phyloP scores from a whole-genome alignment of 2,113 vertebrate genomes.

The Chloroceryle aenea region DNA sequence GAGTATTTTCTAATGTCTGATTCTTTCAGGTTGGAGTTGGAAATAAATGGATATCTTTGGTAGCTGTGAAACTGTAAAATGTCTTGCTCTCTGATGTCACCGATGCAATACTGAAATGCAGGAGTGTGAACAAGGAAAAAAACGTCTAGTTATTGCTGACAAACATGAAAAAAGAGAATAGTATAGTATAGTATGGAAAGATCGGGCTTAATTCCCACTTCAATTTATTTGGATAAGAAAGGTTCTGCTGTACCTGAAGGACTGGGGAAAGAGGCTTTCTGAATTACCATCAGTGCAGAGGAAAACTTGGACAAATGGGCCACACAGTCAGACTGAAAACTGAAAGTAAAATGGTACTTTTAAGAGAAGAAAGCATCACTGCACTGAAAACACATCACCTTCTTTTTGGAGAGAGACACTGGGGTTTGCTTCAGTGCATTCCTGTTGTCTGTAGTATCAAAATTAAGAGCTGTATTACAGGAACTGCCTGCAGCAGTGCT shows the following conservation, averaged over 20 bases:
- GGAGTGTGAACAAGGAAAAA: not conserved
- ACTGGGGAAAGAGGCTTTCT: not conserved
- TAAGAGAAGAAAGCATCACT: not conserved
- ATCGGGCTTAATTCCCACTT: not conserved
- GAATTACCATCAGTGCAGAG: not conserved
- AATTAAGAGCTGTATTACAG: not conserved
- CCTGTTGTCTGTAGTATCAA: not conserved
- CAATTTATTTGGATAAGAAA: not conserved
- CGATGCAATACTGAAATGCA: not conserved
- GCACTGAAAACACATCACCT: not conserved
- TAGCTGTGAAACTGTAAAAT: not conserved
- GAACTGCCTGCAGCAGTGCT: not conserved
- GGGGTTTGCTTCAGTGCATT: not conserved
- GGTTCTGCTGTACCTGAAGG: not conserved
- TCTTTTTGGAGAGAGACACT: not conserved
- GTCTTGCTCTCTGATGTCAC: not conserved
- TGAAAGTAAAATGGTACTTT: not conserved
- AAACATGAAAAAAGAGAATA: not conserved
- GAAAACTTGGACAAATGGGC: not conserved
- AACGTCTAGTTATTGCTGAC: not conserved
- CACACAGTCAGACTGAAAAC: not conserved
- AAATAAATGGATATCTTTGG: not conserved
- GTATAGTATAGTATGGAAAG: not conserved
- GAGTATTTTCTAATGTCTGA: not conserved
- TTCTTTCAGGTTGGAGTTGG: not conserved